Evolutionary conservation across 2,113 vertebrate genomes (phyloP).

Genomic region (Melozone crissalis): DNA sequence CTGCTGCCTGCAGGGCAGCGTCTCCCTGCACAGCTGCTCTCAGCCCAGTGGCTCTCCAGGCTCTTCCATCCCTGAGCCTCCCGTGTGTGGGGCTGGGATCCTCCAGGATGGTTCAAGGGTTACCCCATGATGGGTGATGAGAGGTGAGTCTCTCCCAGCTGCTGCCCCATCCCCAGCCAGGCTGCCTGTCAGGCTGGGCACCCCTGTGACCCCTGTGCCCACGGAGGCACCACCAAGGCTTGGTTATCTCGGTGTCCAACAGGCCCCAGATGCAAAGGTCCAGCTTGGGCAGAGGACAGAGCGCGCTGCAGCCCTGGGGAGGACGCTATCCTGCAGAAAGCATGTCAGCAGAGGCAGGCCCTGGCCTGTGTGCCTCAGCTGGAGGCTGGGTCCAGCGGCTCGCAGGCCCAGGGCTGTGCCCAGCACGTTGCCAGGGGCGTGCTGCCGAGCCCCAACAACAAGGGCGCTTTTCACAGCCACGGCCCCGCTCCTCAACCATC

Average conservation of each 20-base stretch:
- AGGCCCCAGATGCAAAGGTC: fast-evolving
- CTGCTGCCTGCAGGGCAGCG: not conserved
- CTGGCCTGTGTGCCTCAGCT: fast-evolving
- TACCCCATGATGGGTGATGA: fast-evolving
- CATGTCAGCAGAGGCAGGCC: not conserved
- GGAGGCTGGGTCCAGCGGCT: not conserved
- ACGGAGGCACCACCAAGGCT: fast-evolving
- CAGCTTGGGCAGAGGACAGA: fast-evolving
- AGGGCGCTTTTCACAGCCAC: not conserved
- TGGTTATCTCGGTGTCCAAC: not conserved
- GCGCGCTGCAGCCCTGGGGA: not conserved
- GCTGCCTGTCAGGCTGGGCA: not conserved
- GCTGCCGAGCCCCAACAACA: conserved; percentile 1
- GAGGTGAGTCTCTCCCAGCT: not conserved
- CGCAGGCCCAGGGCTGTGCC: not conserved
- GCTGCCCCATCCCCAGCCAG: not conserved
- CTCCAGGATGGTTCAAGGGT: not conserved
- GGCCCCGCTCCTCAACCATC: not conserved
- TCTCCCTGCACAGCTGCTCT: not conserved
- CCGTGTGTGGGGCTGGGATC: fast-evolving
- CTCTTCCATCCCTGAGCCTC: not conserved
- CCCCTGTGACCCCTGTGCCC: fast-evolving
- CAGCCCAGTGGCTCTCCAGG: not conserved
- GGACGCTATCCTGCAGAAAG: not conserved
- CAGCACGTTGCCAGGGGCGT: not conserved